These are phyloP conservation scores for Enteromius viviparus DNA, from an alignment of 2,797 vertebrate species.

Conservation along the genomic window DNA sequence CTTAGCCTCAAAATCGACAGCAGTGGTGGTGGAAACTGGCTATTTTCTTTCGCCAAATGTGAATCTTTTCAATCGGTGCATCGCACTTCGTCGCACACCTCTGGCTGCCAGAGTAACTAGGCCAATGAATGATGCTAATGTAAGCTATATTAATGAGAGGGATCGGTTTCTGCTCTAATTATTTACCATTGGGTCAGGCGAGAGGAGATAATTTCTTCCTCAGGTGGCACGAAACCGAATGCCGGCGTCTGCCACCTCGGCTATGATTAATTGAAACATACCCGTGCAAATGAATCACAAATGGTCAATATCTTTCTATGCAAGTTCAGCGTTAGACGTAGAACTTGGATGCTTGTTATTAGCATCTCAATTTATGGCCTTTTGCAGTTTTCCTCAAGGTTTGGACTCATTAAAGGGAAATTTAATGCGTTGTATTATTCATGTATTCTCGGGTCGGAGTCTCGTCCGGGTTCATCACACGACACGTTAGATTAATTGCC, in stretches of 20 bases:
- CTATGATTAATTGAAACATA: slow-evolving; percentile 69
- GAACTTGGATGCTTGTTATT: slow-evolving; percentile 28
- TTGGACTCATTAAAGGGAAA: slow-evolving; percentile 53
- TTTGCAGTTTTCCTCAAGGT: slow-evolving; percentile 37
- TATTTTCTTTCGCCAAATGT: slow-evolving; percentile 47
- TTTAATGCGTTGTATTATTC: slow-evolving; percentile 66
- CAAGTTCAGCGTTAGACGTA: slow-evolving; percentile 38
- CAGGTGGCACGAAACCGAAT: slow-evolving; percentile 64
- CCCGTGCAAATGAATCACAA: slow-evolving; percentile 65
- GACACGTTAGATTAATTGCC: slow-evolving; percentile 70
- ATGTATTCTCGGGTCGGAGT: slow-evolving; percentile 48
- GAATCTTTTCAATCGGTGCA: slow-evolving; percentile 21
- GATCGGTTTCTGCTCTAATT: slow-evolving; percentile 76
- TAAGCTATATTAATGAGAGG: slow-evolving; percentile 69
- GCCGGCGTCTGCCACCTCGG: slow-evolving; percentile 53
- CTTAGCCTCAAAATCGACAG: slow-evolving; percentile 20
- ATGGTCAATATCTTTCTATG: slow-evolving; percentile 60
- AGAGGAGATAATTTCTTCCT: slow-evolving; percentile 65
- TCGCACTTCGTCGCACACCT: slow-evolving; percentile 44
- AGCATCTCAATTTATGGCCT: slow-evolving; percentile 50
- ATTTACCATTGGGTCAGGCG: slow-evolving; percentile 69
- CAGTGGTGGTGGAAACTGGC: neutral
- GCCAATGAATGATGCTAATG: slow-evolving; percentile 70
- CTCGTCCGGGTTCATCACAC: slow-evolving; percentile 60
- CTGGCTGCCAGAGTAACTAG: slow-evolving; percentile 62